phyloP scores from a whole-genome alignment of 53 echinoderm and acorn worm genomes.

The Zoroaster sp. region DNA sequence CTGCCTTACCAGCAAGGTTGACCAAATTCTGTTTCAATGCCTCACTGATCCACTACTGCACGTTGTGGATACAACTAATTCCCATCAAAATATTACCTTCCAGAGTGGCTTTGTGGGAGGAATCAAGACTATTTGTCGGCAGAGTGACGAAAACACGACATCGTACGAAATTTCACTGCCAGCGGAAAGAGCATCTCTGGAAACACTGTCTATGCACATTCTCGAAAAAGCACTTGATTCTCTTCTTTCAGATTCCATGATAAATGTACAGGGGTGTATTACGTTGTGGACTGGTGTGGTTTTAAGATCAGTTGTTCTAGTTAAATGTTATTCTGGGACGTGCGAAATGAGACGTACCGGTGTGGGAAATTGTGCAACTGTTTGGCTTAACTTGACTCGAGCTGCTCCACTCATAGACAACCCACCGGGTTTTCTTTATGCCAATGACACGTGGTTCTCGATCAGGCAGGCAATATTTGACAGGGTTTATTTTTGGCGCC shows the following conservation, averaged over 20 bases:
- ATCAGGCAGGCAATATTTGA: background rate
- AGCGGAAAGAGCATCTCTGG: too few species aligned
- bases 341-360: background rate
- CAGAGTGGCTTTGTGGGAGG: background rate
- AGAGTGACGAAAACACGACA: background rate
- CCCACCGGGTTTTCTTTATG: background rate
- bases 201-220: too few species aligned
- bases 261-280: background rate
- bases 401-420: background rate
- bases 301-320: background rate
- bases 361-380: background rate
- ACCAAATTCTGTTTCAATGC: too few species aligned
- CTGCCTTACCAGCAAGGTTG: background rate
- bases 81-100: background rate
- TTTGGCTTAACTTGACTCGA: background rate
- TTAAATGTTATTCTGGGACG: background rate
- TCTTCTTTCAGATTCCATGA: background rate
- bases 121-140: background rate
- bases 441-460: background rate
- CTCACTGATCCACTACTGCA: background rate
- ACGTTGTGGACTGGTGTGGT: background rate
- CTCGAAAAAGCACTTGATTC: background rate
- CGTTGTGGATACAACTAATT: background rate
- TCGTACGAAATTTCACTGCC: background rate
- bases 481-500: background rate